Evolutionary conservation across 2,797 vertebrate species (phyloP).

Genomic region (Bovichtus diacanthus): DNA sequence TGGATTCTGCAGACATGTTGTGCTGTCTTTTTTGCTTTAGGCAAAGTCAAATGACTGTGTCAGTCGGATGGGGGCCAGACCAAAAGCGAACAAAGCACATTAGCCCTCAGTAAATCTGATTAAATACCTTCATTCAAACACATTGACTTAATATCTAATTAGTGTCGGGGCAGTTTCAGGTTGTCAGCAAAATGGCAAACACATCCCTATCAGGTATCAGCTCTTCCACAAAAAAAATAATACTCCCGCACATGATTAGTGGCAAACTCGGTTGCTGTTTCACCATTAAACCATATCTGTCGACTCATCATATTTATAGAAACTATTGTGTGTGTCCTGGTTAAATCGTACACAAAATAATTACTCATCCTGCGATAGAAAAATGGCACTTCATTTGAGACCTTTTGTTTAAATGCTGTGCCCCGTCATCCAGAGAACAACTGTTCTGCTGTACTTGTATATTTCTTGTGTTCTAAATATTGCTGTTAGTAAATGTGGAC

Average conservation of each 20-base stretch:
- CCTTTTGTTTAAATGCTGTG: background rate
- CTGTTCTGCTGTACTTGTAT: background rate
- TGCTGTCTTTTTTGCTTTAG: conserved; percentile 7
- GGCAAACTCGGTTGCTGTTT: background rate
- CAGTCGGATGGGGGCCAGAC: conserved; percentile 11
- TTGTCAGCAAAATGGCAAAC: conserved; percentile 13
- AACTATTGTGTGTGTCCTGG: background rate
- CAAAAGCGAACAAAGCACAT: conserved; percentile 14
- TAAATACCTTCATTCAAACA: conserved; percentile 28
- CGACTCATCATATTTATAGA: background rate
- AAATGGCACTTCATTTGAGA: background rate
- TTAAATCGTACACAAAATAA: background rate
- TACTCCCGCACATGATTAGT: background rate
- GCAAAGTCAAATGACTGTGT: conserved; percentile 13
- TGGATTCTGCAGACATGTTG: conserved; percentile 10
- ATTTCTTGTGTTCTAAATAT: conserved; percentile 27
- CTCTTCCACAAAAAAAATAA: background rate
- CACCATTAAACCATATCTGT: background rate
- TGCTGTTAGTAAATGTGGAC: conserved; percentile 44
- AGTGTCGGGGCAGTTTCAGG: conserved; percentile 7
- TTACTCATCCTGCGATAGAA: background rate
- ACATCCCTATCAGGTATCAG: too few relatives aligned
- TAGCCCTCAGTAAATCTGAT: conserved; percentile 3
- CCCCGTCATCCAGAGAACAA: background rate
- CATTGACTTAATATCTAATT: conserved; percentile 40